Evolutionary conservation across 2,113 vertebrate genomes (phyloP).

Genomic region (Malurus elegans): DNA sequence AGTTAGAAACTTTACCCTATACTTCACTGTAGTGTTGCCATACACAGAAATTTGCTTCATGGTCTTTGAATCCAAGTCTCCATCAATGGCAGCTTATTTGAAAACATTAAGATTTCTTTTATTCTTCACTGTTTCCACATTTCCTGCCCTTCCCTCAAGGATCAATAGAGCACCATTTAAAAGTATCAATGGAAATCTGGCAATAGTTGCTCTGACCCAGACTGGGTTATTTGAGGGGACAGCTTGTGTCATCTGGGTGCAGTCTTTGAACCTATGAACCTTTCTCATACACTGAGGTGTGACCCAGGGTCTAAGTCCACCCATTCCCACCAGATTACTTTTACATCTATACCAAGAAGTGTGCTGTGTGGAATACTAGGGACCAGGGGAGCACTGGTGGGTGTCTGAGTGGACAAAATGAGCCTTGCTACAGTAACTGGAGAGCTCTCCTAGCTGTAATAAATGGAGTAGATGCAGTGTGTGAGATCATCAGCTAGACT

Average conservation of each 20-base stretch:
- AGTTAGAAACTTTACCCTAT: neutral
- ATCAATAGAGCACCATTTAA: neutral
- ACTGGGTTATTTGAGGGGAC: neutral
- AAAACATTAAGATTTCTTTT: neutral
- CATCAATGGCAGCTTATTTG: neutral
- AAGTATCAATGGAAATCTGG: neutral
- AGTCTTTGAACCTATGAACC: neutral
- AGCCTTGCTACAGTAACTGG: neutral
- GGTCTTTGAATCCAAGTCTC: neutral
- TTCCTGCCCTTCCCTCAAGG: neutral
- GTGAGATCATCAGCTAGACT: neutral
- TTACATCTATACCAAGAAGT: neutral
- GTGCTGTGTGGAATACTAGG: neutral
- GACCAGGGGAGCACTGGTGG: neutral
- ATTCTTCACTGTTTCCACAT: neutral
- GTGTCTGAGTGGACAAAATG: neutral
- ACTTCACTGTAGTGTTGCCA: neutral
- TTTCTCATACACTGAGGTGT: neutral
- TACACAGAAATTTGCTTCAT: neutral
- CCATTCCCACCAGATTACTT: accelerated
- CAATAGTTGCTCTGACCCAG: neutral
- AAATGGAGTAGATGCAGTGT: neutral
- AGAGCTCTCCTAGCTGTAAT: neutral
- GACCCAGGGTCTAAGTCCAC: neutral
- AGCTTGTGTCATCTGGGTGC: neutral